A percentile compares a stretch with the other conserved stretches of the same genome.
Evolutionary conservation across 2,113 vertebrate species (phyloP).

Genomic region (Chloropsis hardwickii): DNA sequence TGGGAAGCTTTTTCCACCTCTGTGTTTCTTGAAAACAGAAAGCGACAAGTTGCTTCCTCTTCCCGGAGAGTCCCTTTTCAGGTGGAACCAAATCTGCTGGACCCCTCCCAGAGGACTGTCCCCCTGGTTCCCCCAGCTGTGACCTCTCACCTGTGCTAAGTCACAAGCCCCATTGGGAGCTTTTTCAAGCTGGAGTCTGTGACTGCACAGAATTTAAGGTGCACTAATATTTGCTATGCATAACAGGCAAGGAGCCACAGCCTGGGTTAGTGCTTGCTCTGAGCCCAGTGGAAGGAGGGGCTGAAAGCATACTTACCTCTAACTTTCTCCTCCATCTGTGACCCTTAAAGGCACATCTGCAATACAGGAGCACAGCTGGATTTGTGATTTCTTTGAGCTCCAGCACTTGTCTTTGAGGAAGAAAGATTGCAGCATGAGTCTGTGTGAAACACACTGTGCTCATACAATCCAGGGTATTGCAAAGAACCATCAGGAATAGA

Average conservation of each 20-base stretch:
- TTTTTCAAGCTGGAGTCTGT: background rate
- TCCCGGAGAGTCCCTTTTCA: background rate
- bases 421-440: accelerated
- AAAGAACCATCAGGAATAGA: background rate
- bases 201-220: background rate
- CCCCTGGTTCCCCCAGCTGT: background rate
- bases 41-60: background rate
- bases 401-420: background rate
- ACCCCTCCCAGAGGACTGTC: background rate
- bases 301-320: background rate
- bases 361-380: background rate
- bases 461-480: background rate
- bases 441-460: background rate
- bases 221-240: background rate
- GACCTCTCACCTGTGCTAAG: background rate
- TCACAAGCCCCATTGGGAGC: background rate
- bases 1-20: background rate
- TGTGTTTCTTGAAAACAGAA: background rate
- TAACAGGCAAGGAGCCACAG: background rate
- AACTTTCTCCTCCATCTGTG: background rate
- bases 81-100: background rate
- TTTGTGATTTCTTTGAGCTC: background rate
- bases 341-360: background rate
- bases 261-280: accelerated
- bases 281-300: background rate